Base-by-base conservation (phyloP, 2,113 vertebrate genomes). In the Pachypanchax playfairii region DNA sequence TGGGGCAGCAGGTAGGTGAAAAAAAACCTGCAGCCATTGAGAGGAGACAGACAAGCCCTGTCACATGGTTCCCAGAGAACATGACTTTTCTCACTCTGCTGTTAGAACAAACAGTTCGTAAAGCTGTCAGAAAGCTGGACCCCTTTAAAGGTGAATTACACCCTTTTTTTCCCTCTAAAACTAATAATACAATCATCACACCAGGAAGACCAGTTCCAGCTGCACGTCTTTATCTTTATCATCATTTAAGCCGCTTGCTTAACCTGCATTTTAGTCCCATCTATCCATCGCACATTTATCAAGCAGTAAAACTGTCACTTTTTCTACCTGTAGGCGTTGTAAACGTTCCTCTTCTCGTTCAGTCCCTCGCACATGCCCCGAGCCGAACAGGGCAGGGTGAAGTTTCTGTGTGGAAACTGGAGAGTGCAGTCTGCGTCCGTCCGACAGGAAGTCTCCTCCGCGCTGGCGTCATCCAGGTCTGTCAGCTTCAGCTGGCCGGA, bases 1-100 rank as follows among this genome's bases (percentile, higher is more conserved):
- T 97, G 93, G 62, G 95, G 95, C 80, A 97, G 88, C 75, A 97
- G 92, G 86, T 97, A 97, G 28, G 92, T 96, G 90, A 96, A 96
- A 79, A 97, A 97, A 91, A 94, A 97, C 81, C 95, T 96, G 88
- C 22, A 65, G 79, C 65, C 22, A 17, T 24, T 49, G 75, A 85
- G 73, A 81, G 52, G 58, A 80, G 60, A 77, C 53, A 70, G 74
- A 63, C 70, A 78, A 70, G 72, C 59, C 81, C 58, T 18, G 9
- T 86, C 79, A 43, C 62, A 83, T 78, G 78, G 51, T 54, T 36
- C 68, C 48, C 43, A 55, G 65, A 61, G 71, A 84, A 65, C 75
- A 73, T 35, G 70, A 60, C 74, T 64, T 65, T 75, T 79, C 75
- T 74, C 67, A 79, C 64, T 17, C 5, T 4, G 33, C 67, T 73